Conservation (phyloP, 2,113 vertebrate genomes). For the Glaucomys volans region DNA sequence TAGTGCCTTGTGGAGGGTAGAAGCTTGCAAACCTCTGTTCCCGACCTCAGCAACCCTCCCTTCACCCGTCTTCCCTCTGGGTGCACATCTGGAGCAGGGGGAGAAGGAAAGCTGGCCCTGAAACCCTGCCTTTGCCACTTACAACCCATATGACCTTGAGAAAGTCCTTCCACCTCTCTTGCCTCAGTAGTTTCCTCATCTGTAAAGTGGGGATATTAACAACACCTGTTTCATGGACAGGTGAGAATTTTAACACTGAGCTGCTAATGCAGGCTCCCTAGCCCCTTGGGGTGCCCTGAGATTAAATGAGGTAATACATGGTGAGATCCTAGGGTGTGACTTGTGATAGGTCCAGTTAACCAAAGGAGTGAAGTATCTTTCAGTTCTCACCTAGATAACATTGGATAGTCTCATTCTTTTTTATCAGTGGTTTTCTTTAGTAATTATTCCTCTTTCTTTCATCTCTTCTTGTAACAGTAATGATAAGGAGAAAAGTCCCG, state of each 20-base stretch:
- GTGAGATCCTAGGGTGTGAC: neutral
- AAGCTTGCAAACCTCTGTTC: neutral
- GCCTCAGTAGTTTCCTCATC: neutral
- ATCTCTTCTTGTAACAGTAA: neutral
- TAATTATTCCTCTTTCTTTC: neutral
- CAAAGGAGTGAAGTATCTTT: neutral
- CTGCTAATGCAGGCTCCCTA: too few relatives aligned
- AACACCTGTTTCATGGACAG: neutral
- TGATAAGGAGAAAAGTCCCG: neutral
- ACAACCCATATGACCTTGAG: neutral
- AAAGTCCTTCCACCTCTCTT: neutral
- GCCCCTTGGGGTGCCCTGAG: neutral
- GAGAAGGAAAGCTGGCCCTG: neutral
- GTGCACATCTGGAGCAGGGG: neutral
- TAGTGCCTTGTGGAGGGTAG: too few relatives aligned
- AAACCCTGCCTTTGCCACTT: neutral
- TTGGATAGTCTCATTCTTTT: neutral
- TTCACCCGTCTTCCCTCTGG: too few relatives aligned
- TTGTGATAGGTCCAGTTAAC: neutral
- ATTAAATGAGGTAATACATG: neutral
- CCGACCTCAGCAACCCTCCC: fast-evolving
- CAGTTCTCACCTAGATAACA: neutral
- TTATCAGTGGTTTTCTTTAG: neutral
- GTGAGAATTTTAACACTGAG: too few relatives aligned
- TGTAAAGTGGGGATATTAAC: neutral